Conservation (phyloP, 2,113 vertebrate species). For the Nerophis ophidion region DNA sequence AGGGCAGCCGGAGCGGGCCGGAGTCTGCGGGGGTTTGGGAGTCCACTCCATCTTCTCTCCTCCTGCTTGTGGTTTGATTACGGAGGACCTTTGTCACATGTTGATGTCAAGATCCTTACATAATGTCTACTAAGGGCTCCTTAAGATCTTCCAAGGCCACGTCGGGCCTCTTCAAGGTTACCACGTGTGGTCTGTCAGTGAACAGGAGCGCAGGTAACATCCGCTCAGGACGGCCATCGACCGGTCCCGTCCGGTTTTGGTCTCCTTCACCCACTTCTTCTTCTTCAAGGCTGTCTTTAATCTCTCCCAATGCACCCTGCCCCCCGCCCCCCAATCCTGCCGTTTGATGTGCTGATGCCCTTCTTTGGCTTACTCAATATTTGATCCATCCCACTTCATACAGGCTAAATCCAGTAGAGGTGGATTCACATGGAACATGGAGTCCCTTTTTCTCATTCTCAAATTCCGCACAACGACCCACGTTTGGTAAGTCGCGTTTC, state of each 20-base stretch:
- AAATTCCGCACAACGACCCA: constrained; percentile 40
- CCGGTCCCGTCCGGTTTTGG: constrained; percentile 48
- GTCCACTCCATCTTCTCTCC: constrained; percentile 35
- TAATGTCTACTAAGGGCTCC: neutral
- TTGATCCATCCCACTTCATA: constrained; percentile 66
- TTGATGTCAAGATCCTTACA: constrained; percentile 5
- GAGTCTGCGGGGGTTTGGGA: constrained; percentile 46
- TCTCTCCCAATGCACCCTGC: constrained; percentile 61
- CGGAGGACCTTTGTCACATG: neutral
- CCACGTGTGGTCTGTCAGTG: constrained; percentile 22
- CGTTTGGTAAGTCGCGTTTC: constrained; percentile 18
- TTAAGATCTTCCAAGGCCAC: constrained; percentile 16
- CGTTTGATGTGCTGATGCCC: constrained; percentile 70
- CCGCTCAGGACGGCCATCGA: constrained; percentile 55
- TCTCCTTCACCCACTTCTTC: constrained; percentile 72
- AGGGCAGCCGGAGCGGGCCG: constrained; percentile 54
- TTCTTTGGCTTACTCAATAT: constrained; percentile 70
- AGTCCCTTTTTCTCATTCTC: constrained; percentile 16
- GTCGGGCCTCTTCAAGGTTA: constrained; percentile 47
- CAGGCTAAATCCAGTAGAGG: constrained; percentile 61
- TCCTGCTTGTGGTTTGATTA: neutral
- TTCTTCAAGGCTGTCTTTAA: constrained; percentile 75
- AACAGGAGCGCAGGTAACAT: constrained; percentile 15
- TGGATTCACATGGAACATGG: constrained; percentile 45
- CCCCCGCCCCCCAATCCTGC: constrained; percentile 55